phyloP scores from a whole-genome alignment of 1,140 invertebrate species.

The Bombus terrestris region DNA sequence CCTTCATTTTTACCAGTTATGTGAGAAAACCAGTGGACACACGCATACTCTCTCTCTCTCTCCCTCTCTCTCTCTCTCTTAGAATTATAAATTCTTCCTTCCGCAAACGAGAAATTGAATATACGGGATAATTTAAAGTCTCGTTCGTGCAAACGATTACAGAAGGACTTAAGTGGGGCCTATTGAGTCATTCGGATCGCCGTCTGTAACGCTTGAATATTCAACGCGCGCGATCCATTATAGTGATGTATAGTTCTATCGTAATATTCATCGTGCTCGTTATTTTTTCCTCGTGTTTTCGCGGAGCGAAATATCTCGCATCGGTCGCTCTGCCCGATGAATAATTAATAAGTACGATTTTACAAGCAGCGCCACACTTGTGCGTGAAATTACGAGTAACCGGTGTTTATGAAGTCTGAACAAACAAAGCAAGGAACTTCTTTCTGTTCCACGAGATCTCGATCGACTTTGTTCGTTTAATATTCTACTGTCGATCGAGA shows the following conservation, averaged over 20 bases:
- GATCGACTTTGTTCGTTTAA: background rate
- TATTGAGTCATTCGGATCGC: conserved; percentile 35
- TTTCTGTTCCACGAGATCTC: too few species aligned
- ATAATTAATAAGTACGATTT: conserved; percentile 37
- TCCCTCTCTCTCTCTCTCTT: background rate
- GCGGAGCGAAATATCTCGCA: conserved; percentile 19
- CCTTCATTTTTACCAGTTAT: too few species aligned
- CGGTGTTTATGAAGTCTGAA: conserved; percentile 24
- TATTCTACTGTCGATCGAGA: background rate
- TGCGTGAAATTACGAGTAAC: conserved; percentile 23
- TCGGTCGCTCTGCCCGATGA: conserved; percentile 14
- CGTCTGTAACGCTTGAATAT: conserved; percentile 33
- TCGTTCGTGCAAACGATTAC: conserved; percentile 17
- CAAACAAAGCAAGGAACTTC: conserved; percentile 22
- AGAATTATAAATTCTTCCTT: background rate
- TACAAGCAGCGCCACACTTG: background rate
- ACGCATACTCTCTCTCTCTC: background rate
- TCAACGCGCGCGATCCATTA: conserved; percentile 39
- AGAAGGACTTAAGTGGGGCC: conserved; percentile 17
- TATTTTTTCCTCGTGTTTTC: conserved; percentile 42
- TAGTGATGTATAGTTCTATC: conserved; percentile 42
- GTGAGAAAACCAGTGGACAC: too few species aligned
- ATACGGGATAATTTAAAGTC: background rate
- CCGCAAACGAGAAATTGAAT: background rate
- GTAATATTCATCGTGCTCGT: conserved; percentile 32